Evolutionary conservation across 2,888 invertebrate genomes (phyloP), one percentile per base, ranked within the genome.

Genomic region (Pegoplata infirma): DNA sequence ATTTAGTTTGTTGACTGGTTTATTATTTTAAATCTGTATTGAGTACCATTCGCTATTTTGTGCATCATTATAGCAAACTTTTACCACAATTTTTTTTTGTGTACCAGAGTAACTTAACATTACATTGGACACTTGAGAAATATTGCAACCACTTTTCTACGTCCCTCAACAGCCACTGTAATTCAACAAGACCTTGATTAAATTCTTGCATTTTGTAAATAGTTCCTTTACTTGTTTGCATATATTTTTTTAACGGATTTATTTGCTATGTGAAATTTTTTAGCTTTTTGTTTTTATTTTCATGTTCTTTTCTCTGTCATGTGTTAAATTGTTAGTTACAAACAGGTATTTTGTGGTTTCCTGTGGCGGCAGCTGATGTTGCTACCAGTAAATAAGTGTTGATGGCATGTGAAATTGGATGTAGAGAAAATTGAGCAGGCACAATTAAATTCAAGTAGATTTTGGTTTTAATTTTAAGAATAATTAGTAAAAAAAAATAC

Each of bases 311-410:
- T 69, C 66, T 36, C 49, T 63, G 58, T 67, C 75, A 79, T 82
- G 67, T 75, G 61, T 25, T 61, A 79, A 74, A 74, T 74, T 79
- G 74, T 75, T 66, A 71, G 71, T 66, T 63, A 10, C 66, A 75
- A 79, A 71, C 74, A 79, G 78, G 78, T 79, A 79, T 74, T 71
- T 74, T 79, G 78, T n/a, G 78, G 78, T 71, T 79, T 75, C 55
- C 74, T 49, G 55, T 72, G 40, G 64, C 64, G 58, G 36, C 53
- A 64, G 40, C 12, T 47, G 58, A 21, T 64, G 21, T 40, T 63
- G 40, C 40, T 51, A 25, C 21, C 6, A 66, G n/a, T 36, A 28
- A 61, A 71, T 21, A 66, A 61, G 40, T 75, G 75, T 59, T 76
- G 44, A 73, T 68, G 73, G 40, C 55, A 72, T 55, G 55, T 68